Evolutionary conservation across 2,888 invertebrate genomes (phyloP).

Genomic region (Heterodera filipjevi): DNA sequence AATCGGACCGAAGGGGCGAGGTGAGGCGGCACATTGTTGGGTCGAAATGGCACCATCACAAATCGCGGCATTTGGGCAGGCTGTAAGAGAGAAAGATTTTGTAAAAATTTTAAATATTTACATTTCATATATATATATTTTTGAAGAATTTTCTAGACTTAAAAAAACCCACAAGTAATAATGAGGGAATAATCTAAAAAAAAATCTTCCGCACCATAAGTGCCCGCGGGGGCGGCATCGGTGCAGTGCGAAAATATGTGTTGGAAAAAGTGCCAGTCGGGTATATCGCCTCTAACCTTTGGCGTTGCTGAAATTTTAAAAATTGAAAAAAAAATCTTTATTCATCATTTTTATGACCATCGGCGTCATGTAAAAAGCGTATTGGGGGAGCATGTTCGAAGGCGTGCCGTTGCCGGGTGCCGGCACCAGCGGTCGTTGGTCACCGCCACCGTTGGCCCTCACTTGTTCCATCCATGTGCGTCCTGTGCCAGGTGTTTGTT

Average conservation of each 20-base stretch:
- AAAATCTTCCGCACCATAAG: conserved; percentile 8
- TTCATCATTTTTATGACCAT: too few relatives aligned
- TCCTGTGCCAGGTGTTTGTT: too few relatives aligned
- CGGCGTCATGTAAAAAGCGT: conserved; percentile 14
- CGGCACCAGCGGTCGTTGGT: conserved; percentile 12
- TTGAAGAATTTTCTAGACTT: too few relatives aligned
- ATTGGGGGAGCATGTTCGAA: not conserved
- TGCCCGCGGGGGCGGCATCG: conserved; percentile 4
- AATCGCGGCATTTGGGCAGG: not conserved
- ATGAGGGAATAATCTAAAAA: too few relatives aligned
- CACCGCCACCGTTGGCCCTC: conserved; percentile 3
- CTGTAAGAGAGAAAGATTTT: too few relatives aligned
- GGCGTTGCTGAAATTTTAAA: conserved; percentile 16
- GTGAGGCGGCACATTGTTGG: not conserved
- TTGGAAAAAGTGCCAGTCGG: conserved; percentile 18
- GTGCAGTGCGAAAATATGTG: not conserved
- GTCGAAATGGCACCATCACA: not conserved
- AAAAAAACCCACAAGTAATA: too few relatives aligned
- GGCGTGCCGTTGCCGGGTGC: conserved; percentile 10
- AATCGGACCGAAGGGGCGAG: not conserved
- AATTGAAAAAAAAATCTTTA: not conserved
- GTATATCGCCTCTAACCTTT: conserved; percentile 21
- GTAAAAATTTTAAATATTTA: too few relatives aligned
- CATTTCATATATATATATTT: too few relatives aligned
- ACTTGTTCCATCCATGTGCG: conserved; percentile 13